phyloP scores from a whole-genome alignment of 2,113 vertebrate species.

The Meles meles region DNA sequence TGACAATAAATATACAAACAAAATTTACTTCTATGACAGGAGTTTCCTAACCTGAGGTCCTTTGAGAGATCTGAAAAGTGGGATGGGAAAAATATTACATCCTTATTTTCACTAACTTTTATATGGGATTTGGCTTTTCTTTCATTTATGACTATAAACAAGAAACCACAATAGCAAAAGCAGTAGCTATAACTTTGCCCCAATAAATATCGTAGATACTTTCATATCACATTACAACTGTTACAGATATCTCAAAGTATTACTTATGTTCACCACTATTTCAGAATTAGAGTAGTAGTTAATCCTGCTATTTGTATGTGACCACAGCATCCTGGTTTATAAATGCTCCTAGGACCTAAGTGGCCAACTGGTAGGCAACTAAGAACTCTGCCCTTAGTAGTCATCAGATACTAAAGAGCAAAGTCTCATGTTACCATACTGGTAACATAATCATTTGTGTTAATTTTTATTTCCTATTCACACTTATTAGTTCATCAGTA shows the following conservation, averaged over 20 bases:
- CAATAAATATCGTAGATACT: not conserved
- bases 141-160: not conserved
- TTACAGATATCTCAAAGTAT: not conserved
- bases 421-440: not conserved
- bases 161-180: not conserved
- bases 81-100: not conserved
- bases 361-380: not conserved
- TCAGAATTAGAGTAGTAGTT: not conserved
- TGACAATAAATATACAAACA: slow-evolving; percentile 1
- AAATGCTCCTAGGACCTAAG: not conserved
- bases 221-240: not conserved
- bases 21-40: slow-evolving; percentile 1
- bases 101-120: not conserved
- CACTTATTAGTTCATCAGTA: not conserved
- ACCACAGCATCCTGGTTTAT: not conserved
- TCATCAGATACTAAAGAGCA: not conserved
- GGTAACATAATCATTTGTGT: not conserved
- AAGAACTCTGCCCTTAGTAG: not conserved
- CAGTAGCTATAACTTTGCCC: not conserved
- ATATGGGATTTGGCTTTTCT: not conserved
- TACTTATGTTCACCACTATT: not conserved
- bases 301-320: not conserved
- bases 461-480: not conserved
- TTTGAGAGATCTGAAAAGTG: not conserved
- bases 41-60: not conserved